These are phyloP conservation scores for Pseudochirops cupreus DNA, from an alignment of 2,797 vertebrate species.

Conservation along the genomic window DNA sequence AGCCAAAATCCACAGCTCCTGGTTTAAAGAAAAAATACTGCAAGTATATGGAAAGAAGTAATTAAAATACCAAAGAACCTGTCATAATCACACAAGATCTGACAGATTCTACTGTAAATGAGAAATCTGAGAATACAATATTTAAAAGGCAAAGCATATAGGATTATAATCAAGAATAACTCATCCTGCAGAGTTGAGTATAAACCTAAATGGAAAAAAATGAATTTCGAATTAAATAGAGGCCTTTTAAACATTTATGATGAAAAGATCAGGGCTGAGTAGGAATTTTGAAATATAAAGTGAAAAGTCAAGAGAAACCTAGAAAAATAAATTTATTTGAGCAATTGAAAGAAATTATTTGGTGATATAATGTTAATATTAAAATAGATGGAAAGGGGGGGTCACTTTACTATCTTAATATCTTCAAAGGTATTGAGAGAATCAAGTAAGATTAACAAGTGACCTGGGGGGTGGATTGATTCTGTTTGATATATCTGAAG, in stretches of 20 bases:
- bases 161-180: background rate
- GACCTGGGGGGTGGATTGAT: too few relatives aligned
- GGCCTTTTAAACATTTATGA: background rate
- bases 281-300: too few relatives aligned
- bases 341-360: too few relatives aligned
- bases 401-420: too few relatives aligned
- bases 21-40: background rate
- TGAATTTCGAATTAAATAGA: background rate
- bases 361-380: too few relatives aligned
- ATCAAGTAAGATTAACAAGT: background rate
- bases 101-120: background rate
- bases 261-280: background rate
- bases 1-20: background rate
- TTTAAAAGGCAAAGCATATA: background rate
- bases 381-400: too few relatives aligned
- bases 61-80: background rate
- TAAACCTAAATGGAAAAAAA: background rate
- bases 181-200: background rate
- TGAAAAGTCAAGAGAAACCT: too few relatives aligned
- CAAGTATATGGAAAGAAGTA: background rate
- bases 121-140: background rate
- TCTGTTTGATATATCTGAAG: too few relatives aligned
- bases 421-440: too few relatives aligned
- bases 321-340: too few relatives aligned
- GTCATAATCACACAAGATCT: background rate